Base-by-base conservation (phyloP, 2,113 vertebrate species). In the Spilogale gracilis region DNA sequence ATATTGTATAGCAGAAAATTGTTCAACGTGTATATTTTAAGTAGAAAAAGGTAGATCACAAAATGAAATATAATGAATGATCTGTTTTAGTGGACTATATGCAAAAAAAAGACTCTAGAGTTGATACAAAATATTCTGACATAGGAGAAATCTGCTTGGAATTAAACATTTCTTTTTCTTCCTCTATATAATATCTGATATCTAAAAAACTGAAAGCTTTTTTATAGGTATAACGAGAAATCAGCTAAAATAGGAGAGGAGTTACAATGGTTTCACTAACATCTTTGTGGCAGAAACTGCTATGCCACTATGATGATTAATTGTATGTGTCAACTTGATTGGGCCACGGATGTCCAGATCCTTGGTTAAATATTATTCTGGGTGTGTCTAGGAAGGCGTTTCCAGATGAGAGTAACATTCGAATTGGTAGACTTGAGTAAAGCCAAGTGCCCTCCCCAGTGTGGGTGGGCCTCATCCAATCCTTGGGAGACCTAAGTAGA, bases 281-380 rank as follows among this genome's bases (percentile, higher is more conserved):
- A 92, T 81, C 63, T 88, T 91, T 84, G 27, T 81, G 82, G 30
- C 56, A 91, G 78, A 61, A 79, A 92, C n/a, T 83, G 5, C 20
- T 67, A 17, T 43, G 43, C 78, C 83, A 89, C n/a, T 90, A 18
- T 91, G 78, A 71, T 87, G 32, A 73, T 71, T 94, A 71, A 89
- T 92, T 92, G 79, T 93, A 52, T 79, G 30, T 84, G 85, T 87
- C 86, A 74, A 25, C 4, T 90, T 95, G 71, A 73, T 43, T 89
- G 65, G 43, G 58, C 45, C 45, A 76, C 54, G 30, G 12, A 52
- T 85, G 12, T 18, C 32, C 14, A 95, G 56, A 69, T 95, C 69
- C 67, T 87, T 95, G 69, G 16, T 85, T 94, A 91, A 97, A 96
- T 50, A 89, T 93, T 91, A 81, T 56, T 91, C 69, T 88, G 56